These are phyloP conservation scores for Triplophysa rosa DNA, from an alignment of 2,113 vertebrate species.

Conservation along the genomic window DNA sequence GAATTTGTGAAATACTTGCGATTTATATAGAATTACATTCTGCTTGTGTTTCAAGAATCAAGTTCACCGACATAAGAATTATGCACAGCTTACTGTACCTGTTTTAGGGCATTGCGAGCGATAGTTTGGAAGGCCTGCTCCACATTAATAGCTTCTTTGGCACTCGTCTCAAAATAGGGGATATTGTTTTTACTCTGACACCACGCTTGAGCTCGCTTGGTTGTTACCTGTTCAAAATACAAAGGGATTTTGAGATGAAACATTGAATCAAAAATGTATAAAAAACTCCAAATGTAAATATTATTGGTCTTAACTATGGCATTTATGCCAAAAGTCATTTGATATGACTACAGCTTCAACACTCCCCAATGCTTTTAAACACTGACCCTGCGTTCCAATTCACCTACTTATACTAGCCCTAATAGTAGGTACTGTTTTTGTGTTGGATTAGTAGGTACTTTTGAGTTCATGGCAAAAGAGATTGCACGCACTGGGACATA, in stretches of 20 bases:
- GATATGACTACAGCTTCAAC: background rate
- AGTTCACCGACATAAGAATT: background rate
- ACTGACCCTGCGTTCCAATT: too few species aligned
- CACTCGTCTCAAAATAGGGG: conserved; percentile 89
- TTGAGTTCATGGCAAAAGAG: too few species aligned
- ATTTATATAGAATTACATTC: background rate
- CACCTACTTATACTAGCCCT: too few species aligned
- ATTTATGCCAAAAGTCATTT: too few species aligned
- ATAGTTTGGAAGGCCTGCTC: conserved; percentile 91
- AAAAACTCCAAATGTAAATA: background rate
- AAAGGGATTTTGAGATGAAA: background rate
- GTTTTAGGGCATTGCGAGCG: conserved; percentile 87
- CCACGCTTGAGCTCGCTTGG: conserved; percentile 88
- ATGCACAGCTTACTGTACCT: conserved; percentile 68
- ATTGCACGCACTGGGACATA: too few species aligned
- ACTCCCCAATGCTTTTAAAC: too few species aligned
- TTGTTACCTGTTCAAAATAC: conserved; percentile 76
- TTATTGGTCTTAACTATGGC: too few species aligned
- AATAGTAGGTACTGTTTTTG: too few species aligned
- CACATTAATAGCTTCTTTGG: conserved; percentile 90
- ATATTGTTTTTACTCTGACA: conserved; percentile 92
- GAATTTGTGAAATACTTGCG: too few species aligned
- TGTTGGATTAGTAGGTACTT: too few species aligned
- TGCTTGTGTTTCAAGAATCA: background rate
- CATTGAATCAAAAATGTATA: background rate